A percentile compares a stretch with the other conserved stretches of the same genome.
phyloP scores from a whole-genome alignment of 2,113 vertebrate genomes.

The Raphicerus campestris region DNA sequence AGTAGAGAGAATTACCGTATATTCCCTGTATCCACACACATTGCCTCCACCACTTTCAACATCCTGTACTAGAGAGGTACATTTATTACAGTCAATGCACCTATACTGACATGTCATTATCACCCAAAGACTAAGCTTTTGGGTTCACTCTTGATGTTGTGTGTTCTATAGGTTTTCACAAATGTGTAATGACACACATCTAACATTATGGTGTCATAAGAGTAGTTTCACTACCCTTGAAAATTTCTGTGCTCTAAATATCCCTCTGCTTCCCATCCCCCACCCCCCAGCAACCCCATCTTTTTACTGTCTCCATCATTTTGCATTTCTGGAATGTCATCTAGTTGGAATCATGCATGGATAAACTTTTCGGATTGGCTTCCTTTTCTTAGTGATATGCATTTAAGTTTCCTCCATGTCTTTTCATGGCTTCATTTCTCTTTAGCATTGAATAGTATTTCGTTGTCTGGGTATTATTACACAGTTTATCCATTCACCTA shows the following conservation, averaged over 20 bases:
- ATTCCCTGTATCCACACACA: rapidly evolving
- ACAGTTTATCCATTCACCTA: background rate
- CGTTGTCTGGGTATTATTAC: background rate
- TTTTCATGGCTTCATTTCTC: background rate
- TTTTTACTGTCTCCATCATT: background rate
- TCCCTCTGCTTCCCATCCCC: background rate
- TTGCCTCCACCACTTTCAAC: background rate
- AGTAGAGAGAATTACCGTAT: background rate
- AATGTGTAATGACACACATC: background rate
- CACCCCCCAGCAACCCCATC: background rate
- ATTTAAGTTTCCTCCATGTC: background rate
- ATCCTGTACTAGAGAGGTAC: background rate
- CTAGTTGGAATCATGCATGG: background rate
- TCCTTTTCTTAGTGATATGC: background rate
- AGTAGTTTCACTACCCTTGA: background rate
- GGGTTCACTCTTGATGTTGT: background rate
- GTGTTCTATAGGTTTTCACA: background rate
- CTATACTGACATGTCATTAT: background rate
- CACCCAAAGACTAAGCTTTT: background rate
- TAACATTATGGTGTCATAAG: background rate
- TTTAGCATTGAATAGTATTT: background rate
- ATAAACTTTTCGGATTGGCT: background rate
- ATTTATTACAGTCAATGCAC: background rate
- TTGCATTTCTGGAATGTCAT: background rate
- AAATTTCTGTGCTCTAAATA: background rate